Conservation (phyloP, 2,888 invertebrate genomes). For the Nephrotoma appendiculata region DNA sequence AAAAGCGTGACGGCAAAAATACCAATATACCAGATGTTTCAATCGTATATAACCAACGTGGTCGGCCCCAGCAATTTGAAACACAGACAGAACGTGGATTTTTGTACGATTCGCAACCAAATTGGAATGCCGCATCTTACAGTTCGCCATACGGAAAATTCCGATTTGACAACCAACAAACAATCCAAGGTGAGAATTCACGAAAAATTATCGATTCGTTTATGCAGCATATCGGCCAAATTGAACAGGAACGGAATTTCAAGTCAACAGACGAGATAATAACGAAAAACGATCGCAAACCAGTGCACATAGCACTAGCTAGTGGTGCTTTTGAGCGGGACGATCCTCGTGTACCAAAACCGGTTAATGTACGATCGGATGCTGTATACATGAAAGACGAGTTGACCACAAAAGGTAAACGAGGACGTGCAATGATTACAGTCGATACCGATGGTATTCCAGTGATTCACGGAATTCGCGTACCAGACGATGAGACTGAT, state of each 20-base stretch:
- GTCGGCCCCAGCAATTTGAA: not conserved
- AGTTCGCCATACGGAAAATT: slow-evolving; percentile 18
- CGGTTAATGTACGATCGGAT: slow-evolving; percentile 53
- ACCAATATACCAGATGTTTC: slow-evolving; percentile 15
- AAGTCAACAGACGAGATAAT: slow-evolving; percentile 19
- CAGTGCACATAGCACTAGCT: slow-evolving; percentile 38
- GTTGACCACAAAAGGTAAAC: slow-evolving; percentile 32
- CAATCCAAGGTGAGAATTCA: slow-evolving; percentile 7
- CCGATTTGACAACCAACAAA: slow-evolving; percentile 9
- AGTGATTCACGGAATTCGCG: slow-evolving; percentile 65
- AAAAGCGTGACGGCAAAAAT: slow-evolving; percentile 47
- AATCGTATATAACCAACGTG: not conserved
- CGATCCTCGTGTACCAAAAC: slow-evolving; percentile 45
- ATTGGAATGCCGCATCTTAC: not conserved
- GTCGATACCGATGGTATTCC: slow-evolving; percentile 60
- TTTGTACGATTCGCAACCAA: not conserved
- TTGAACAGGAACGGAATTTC: slow-evolving; percentile 10
- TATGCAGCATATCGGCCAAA: slow-evolving; percentile 14
- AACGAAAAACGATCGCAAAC: slow-evolving; percentile 40
- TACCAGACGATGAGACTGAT: slow-evolving; percentile 72
- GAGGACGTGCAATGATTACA: slow-evolving; percentile 47
- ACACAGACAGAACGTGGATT: not conserved
- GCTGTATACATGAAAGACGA: slow-evolving; percentile 40
- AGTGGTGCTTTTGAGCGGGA: slow-evolving; percentile 33
- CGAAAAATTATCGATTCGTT: slow-evolving; percentile 15